phyloP scores from a whole-genome alignment of 2,888 invertebrate species.

The Mactromeris polynyma region DNA sequence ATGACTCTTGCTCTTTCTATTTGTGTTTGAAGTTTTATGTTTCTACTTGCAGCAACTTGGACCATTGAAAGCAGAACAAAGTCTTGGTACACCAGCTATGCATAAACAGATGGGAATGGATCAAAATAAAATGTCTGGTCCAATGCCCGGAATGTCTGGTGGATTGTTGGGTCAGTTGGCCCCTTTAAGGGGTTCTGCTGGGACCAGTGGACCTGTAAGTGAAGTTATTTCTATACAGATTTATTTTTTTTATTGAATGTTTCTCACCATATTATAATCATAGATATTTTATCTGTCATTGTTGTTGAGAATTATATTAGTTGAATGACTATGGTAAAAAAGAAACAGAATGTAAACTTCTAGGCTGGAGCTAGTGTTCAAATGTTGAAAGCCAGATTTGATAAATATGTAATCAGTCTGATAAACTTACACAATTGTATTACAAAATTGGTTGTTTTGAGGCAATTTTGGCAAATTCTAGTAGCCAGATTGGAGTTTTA shows the following conservation, averaged over 20 bases:
- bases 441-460: too few species aligned
- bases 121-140: conserved; percentile 63
- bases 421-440: too few species aligned
- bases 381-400: too few species aligned
- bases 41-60: conserved; percentile 70
- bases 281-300: too few species aligned
- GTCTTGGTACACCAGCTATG: conserved; percentile 79
- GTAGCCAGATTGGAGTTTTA: too few species aligned
- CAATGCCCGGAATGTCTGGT: conserved; percentile 68
- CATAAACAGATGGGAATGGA: conserved; percentile 75
- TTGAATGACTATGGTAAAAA: too few species aligned
- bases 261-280: neutral
- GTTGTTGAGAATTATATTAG: too few species aligned
- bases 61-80: conserved; percentile 80
- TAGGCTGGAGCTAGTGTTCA: too few species aligned
- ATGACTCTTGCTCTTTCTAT: too few species aligned
- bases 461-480: too few species aligned
- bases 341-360: too few species aligned
- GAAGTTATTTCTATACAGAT: neutral
- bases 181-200: conserved; percentile 75
- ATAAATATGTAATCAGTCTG: too few species aligned
- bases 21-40: neutral
- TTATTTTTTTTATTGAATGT: neutral
- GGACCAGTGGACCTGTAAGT: conserved; percentile 74
- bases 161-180: conserved; percentile 71